Conservation (phyloP, 2,113 vertebrate species). For the Corythoichthys intestinalis region DNA sequence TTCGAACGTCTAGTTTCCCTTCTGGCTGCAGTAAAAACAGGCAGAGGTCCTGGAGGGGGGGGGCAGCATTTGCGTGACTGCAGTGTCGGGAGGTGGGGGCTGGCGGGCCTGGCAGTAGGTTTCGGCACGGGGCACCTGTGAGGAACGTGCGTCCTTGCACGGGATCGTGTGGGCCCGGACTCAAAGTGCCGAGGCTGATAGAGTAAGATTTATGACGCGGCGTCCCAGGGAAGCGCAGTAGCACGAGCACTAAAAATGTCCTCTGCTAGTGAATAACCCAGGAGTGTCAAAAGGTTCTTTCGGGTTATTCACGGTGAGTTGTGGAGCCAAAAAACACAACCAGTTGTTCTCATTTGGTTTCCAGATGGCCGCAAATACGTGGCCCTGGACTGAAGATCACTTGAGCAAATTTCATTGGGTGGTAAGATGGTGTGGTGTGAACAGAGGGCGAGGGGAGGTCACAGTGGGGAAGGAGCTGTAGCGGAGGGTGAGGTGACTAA, state of each 20-base stretch:
- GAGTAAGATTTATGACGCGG: slow-evolving; percentile 62
- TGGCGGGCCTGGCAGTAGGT: slow-evolving; percentile 15
- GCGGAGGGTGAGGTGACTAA: background rate
- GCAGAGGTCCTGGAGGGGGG: slow-evolving; percentile 52
- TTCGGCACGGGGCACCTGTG: slow-evolving; percentile 55
- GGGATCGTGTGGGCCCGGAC: slow-evolving; percentile 47
- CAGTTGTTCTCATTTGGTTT: slow-evolving; percentile 15
- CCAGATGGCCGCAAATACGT: slow-evolving; percentile 32
- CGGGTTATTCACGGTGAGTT: slow-evolving; percentile 32
- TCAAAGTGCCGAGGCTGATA: slow-evolving; percentile 37
- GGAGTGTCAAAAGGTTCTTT: slow-evolving; percentile 33
- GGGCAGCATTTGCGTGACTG: slow-evolving; percentile 76
- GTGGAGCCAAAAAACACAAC: slow-evolving; percentile 25
- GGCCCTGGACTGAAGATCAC: slow-evolving; percentile 30
- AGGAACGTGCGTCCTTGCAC: slow-evolving; percentile 34
- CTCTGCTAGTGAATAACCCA: no score
- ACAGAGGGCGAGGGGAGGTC: slow-evolving; percentile 13
- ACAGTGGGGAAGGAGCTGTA: slow-evolving; percentile 13
- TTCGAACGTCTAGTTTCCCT: slow-evolving; percentile 67
- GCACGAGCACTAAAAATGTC: slow-evolving; percentile 30
- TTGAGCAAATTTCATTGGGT: slow-evolving; percentile 40
- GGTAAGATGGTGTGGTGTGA: slow-evolving; percentile 13
- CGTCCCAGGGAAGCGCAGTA: slow-evolving; percentile 38
- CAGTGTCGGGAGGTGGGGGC: slow-evolving; percentile 30
- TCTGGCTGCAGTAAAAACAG: slow-evolving; percentile 66